Evolutionary conservation across 2,888 invertebrate species (phyloP).

Genomic region (Caenorhabditis doughertyi): DNA sequence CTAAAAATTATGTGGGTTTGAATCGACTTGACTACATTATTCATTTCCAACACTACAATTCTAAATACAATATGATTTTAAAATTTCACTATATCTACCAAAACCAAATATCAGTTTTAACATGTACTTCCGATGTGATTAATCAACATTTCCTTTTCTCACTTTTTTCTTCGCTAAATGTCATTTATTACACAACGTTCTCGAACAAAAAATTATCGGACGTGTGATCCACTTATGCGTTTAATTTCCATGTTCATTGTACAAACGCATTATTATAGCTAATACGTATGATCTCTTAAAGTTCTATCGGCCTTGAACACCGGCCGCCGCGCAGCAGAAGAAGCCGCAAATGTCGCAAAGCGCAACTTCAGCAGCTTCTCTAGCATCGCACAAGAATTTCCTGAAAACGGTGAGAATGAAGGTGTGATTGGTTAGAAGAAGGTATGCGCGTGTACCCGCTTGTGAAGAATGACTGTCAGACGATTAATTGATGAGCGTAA

Average conservation of each 20-base stretch:
- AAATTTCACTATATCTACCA: neutral
- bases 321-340: slow-evolving; percentile 2
- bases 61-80: neutral
- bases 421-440: slow-evolving; percentile 42
- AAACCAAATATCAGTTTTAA: neutral
- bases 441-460: slow-evolving; percentile 21
- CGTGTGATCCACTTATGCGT: slow-evolving; percentile 30
- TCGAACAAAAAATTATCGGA: slow-evolving; percentile 31
- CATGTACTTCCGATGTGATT: neutral
- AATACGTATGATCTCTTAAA: slow-evolving; percentile 60
- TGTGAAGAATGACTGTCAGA: slow-evolving; percentile 22
- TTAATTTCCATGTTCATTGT: slow-evolving; percentile 26
- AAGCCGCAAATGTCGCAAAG: slow-evolving; percentile 10
- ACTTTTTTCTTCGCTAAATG: neutral
- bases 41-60: neutral
- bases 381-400: slow-evolving; percentile 42
- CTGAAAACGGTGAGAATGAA: slow-evolving; percentile 46
- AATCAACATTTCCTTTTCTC: neutral
- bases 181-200: slow-evolving; percentile 14
- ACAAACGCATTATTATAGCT: slow-evolving; percentile 37
- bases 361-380: slow-evolving; percentile 15
- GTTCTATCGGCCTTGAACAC: slow-evolving; percentile 60
- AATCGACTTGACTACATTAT: too few species aligned
- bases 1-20: too few species aligned
- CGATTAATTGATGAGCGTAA: slow-evolving; percentile 52